Percentiles rank a stretch among this genome's conserved stretches.
These are phyloP conservation scores for Notechis scutatus DNA, from an alignment of 2,113 vertebrate species.

Conservation along the genomic window DNA sequence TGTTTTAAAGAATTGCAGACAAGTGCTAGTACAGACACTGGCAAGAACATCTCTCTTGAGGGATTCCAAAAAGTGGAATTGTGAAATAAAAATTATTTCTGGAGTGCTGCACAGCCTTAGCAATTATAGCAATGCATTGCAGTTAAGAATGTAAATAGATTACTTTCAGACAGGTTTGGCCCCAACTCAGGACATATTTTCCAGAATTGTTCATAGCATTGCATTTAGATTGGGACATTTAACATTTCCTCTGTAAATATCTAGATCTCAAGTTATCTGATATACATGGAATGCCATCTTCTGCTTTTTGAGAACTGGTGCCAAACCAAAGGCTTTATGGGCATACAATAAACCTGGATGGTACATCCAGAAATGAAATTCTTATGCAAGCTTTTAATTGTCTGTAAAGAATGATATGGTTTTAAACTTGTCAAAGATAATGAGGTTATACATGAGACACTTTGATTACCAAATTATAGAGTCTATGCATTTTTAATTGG, in stretches of 20 bases:
- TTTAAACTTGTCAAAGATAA: conserved; percentile 42
- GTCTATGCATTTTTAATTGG: conserved; percentile 54
- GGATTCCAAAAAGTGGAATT: not conserved
- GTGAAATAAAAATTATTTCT: not conserved
- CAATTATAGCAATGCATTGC: conserved; percentile 33
- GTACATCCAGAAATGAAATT: not conserved
- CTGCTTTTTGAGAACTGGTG: not conserved
- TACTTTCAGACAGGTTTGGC: not conserved
- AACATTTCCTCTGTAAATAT: not conserved
- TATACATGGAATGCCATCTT: not conserved
- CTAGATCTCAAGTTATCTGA: not conserved
- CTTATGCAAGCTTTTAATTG: conserved; percentile 30
- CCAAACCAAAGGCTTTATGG: not conserved
- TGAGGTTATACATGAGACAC: conserved; percentile 51
- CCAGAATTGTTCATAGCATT: not conserved
- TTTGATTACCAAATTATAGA: conserved; percentile 52
- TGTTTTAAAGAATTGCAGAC: not conserved
- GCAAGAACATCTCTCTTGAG: not conserved
- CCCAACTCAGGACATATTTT: not conserved
- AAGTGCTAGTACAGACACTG: not conserved
- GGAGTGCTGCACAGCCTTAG: not conserved
- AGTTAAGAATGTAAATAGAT: not conserved
- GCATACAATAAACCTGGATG: not conserved
- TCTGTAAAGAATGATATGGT: conserved; percentile 7
- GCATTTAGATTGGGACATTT: not conserved